Base-by-base conservation (phyloP, 2,888 invertebrate species). In the Meteorus colon region DNA sequence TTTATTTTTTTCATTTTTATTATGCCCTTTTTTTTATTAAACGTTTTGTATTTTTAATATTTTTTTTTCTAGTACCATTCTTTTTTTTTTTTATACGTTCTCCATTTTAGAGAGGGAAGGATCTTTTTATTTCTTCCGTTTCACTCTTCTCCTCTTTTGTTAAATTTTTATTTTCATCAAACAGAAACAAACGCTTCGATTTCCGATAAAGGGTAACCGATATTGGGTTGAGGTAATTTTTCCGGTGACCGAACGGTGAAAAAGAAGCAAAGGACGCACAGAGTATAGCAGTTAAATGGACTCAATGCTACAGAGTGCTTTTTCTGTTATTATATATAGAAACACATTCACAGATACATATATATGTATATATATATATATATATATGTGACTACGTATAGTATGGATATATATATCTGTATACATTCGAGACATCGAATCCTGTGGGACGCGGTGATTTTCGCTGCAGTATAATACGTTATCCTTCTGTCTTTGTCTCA, bases 381-480 rank as follows among this genome's bases (percentile, higher is more conserved):
- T n/a, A n/a, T 48, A 16, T n/a, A 16, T 48, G n/a, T 19, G 34
- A 55, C 6, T 41, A 41, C 41, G 8, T 41, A 12, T 4, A 41
- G 8, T 41, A 41, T 41, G 12, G 41, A 41, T 66, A 59, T 65
- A 59, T 65, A 65, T 37, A 66, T 41, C n/a, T 37, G 8, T 29
- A 41, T 68, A 55, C 55, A 34, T 29, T 59, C 66, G 78, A 79
- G 71, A 73, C 77, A 75, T 78, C 48, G 76, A 76, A 75, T 75
- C 75, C 66, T 69, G 0, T 4, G 62, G 59, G 75, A 72, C 31
- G 45, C 66, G 45, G 65, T 55, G 66, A 73, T 73, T 76, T 77
- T 76, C 79, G 76, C 74, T 79, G 79, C 79, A 76, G 79, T 77
- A 76, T 76, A 78, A 81, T 80, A 79, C 75, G 59, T 80, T 77